phyloP scores from a whole-genome alignment of 2,113 vertebrate species.

The Polypterus bichir region DNA sequence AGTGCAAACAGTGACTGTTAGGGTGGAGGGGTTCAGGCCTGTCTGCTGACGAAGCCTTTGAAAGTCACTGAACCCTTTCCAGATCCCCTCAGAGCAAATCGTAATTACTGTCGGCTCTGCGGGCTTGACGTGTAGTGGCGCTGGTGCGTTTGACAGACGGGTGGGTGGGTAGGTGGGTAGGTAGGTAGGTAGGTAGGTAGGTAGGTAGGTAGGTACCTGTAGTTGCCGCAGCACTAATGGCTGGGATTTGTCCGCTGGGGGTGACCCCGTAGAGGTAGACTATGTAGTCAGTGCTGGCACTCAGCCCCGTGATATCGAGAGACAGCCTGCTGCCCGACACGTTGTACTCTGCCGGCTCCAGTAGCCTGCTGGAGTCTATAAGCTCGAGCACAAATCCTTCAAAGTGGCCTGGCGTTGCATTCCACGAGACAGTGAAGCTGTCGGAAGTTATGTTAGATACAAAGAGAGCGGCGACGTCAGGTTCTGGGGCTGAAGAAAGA shows the following conservation, averaged over 20 bases:
- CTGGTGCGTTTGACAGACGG: not conserved
- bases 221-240: conserved; percentile 66
- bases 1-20: no score
- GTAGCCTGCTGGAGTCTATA: conserved; percentile 89
- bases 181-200: not conserved
- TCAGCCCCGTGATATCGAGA: conserved; percentile 59
- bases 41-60: no score
- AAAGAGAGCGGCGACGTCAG: conserved; percentile 63
- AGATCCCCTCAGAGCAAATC: no score
- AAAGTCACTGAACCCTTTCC: no score
- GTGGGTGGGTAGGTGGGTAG: not conserved
- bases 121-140: not conserved
- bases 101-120: not conserved
- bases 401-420: conserved; percentile 51
- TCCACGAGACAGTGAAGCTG: conserved; percentile 84
- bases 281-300: conserved; percentile 78
- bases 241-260: conserved; percentile 54
- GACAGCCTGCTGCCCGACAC: conserved; percentile 56
- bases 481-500: conserved; percentile 62
- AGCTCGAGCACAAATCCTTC: conserved; percentile 82
- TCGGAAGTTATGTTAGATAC: conserved; percentile 69
- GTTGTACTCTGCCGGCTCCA: conserved; percentile 66
- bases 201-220: conserved; percentile 63
- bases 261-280: conserved; percentile 78
- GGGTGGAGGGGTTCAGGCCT: no score